Evolutionary conservation across 2,888 invertebrate species (phyloP).

Genomic region (Meliscaeva auricollis): DNA sequence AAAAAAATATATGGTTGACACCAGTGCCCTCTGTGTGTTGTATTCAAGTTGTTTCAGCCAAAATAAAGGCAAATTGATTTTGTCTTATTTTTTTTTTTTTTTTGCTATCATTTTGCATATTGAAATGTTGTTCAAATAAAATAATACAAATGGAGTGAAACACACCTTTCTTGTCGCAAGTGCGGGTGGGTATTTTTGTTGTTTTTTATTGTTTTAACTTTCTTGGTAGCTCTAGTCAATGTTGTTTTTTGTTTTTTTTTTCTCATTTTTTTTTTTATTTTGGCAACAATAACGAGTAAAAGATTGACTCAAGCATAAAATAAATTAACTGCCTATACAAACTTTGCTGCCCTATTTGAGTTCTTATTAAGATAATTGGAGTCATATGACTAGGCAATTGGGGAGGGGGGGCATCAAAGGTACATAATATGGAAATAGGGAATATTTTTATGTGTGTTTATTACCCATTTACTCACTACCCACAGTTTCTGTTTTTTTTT

Average conservation of each 20-base stretch:
- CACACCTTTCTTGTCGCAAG: slow-evolving; percentile 58
- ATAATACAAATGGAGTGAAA: slow-evolving; percentile 35
- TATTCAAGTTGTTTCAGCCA: slow-evolving; percentile 18
- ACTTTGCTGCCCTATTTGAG: slow-evolving; percentile 53
- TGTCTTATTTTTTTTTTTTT: slow-evolving; percentile 10
- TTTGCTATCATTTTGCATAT: not conserved
- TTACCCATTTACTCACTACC: not conserved
- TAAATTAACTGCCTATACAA: slow-evolving; percentile 56
- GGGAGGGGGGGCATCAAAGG: slow-evolving; percentile 45
- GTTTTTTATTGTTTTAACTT: slow-evolving; percentile 13
- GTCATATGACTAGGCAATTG: slow-evolving; percentile 61
- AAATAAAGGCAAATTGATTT: slow-evolving; percentile 32
- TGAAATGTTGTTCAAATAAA: slow-evolving; percentile 54
- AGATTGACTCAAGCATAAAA: slow-evolving; percentile 33
- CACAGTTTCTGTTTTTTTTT: too few species aligned
- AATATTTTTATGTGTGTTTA: slow-evolving; percentile 14
- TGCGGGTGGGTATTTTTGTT: slow-evolving; percentile 5
- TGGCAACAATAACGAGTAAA: slow-evolving; percentile 34
- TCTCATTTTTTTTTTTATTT: slow-evolving; percentile 16
- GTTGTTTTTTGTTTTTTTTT: not conserved
- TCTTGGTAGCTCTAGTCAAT: not conserved
- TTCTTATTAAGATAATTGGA: slow-evolving; percentile 64
- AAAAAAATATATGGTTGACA: too few species aligned
- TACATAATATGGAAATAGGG: not conserved
- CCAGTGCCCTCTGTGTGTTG: not conserved